Evolutionary conservation across 2,888 invertebrate genomes (phyloP).

Genomic region (Diplazon laetatorius): DNA sequence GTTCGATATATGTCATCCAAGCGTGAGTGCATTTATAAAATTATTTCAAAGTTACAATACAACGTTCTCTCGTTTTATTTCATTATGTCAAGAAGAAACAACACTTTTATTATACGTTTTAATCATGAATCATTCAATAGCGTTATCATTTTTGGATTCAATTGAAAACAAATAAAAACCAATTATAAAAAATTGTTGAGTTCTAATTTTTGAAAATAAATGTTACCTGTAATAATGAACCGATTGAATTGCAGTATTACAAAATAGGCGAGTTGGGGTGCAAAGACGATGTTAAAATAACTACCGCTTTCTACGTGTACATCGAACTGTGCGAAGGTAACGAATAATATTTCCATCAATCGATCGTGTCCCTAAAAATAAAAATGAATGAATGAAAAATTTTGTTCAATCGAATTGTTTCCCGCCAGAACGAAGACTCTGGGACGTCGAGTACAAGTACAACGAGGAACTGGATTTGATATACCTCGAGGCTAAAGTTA

Average conservation of each 20-base stretch:
- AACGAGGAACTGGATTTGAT: slow-evolving; percentile 79
- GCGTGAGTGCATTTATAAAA: slow-evolving; percentile 71
- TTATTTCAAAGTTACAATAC: neutral
- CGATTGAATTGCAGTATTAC: slow-evolving; percentile 77
- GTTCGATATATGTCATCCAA: slow-evolving; percentile 78
- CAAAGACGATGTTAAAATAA: slow-evolving; percentile 81
- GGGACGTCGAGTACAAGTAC: slow-evolving; percentile 83
- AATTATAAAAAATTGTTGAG: neutral
- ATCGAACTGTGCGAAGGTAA: slow-evolving; percentile 85
- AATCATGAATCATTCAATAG: no score
- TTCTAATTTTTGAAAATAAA: neutral
- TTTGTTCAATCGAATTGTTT: slow-evolving; percentile 9
- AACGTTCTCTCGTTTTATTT: neutral
- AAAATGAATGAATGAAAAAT: neutral
- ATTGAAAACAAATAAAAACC: neutral
- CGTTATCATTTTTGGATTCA: neutral
- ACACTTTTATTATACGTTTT: no score
- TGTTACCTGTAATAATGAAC: neutral
- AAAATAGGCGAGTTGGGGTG: slow-evolving; percentile 83
- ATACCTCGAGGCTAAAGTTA: slow-evolving; percentile 82
- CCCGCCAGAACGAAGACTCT: slow-evolving; percentile 81
- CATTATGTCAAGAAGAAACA: no score
- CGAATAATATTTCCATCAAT: neutral
- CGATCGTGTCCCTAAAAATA: no score
- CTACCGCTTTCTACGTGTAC: slow-evolving; percentile 84